phyloP scores from a whole-genome alignment of 2,797 vertebrate species.

The Cryptoprocta ferox region DNA sequence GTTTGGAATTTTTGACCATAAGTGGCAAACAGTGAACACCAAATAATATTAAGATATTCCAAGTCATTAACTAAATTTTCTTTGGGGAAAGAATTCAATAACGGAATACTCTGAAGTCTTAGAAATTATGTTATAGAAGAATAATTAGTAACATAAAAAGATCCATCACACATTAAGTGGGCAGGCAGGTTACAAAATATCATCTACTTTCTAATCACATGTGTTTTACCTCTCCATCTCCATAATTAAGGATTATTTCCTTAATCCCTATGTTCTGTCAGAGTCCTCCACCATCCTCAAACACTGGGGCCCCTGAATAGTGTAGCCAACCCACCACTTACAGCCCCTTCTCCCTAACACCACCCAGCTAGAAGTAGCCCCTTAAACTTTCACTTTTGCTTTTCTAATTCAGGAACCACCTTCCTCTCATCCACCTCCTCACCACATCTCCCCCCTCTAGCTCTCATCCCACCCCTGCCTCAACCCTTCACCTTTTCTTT shows the following conservation, averaged over 20 bases:
- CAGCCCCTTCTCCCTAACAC: too few relatives aligned
- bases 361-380: not conserved
- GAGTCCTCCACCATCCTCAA: not conserved
- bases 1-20: not conserved
- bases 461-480: too few relatives aligned
- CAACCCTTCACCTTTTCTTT: not conserved
- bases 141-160: not conserved
- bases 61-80: slow-evolving; percentile 38
- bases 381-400: not conserved
- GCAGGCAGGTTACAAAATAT: not conserved
- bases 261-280: accelerated
- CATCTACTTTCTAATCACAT: not conserved
- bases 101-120: not conserved
- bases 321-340: accelerated
- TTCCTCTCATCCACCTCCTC: not conserved
- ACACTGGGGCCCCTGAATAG: accelerated
- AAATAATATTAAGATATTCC: slow-evolving; percentile 30
- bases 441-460: not conserved
- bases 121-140: not conserved
- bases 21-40: slow-evolving; percentile 8
- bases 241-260: too few relatives aligned
- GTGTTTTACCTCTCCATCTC: not conserved
- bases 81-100: slow-evolving; percentile 45
- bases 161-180: not conserved
- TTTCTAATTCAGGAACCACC: not conserved